Conservation (phyloP, 2,888 invertebrate genomes). For the Apantesis nais region DNA sequence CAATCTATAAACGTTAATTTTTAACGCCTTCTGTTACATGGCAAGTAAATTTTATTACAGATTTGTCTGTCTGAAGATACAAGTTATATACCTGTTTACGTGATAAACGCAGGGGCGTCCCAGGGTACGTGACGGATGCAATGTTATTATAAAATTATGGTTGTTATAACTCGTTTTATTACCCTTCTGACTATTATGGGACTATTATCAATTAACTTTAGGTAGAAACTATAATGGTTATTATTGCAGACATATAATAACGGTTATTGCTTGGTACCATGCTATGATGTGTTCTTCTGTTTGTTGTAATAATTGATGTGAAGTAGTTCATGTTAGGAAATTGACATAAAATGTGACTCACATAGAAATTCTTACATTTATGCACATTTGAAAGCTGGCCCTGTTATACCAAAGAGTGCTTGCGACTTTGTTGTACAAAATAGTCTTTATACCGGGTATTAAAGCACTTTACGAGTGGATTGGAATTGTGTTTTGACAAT, state of each 20-base stretch:
- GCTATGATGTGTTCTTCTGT: background rate
- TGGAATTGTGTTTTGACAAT: conserved; percentile 31
- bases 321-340: too few relatives aligned
- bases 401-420: conserved; percentile 33
- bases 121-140: conserved; percentile 7
- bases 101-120: conserved; percentile 24
- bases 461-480: conserved; percentile 47
- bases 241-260: conserved; percentile 1
- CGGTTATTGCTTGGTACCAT: background rate
- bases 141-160: conserved; percentile 15
- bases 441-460: conserved; percentile 48
- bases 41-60: conserved; percentile 47
- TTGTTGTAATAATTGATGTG: too few relatives aligned
- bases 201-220: conserved; percentile 17
- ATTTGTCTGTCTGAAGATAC: conserved; percentile 36
- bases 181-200: conserved; percentile 10
- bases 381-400: conserved; percentile 10
- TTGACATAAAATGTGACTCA: too few relatives aligned
- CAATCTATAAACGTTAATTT: conserved; percentile 5
- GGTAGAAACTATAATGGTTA: background rate
- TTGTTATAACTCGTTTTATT: conserved; percentile 7
- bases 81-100: conserved; percentile 48
- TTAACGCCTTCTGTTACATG: conserved; percentile 22
- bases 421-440: conserved; percentile 49
- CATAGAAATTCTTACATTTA: background rate